A percentile compares a stretch with the other conserved stretches of the same genome.
phyloP scores from a whole-genome alignment of 2,113 vertebrate species.

The Gobiocypris rarus region DNA sequence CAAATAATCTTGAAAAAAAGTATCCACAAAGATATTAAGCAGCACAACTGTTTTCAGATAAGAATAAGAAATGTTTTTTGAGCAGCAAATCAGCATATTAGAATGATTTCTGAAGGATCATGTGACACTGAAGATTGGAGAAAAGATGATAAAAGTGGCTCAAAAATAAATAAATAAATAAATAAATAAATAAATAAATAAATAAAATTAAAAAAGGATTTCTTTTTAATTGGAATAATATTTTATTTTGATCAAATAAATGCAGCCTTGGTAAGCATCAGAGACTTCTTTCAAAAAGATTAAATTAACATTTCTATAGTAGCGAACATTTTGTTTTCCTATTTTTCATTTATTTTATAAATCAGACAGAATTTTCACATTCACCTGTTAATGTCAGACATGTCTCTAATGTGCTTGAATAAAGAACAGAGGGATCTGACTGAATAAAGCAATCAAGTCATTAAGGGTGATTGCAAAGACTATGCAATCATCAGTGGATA shows the following conservation, averaged over 20 bases:
- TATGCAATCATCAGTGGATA: conserved; percentile 36
- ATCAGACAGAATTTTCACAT: neutral
- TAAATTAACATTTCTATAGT: neutral
- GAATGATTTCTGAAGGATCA: neutral
- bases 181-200: no score
- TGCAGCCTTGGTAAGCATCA: neutral
- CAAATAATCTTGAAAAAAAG: no score
- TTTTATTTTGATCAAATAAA: neutral
- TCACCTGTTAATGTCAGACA: neutral
- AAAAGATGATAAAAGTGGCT: neutral
- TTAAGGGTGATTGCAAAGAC: conserved; percentile 18
- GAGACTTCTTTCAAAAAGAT: neutral
- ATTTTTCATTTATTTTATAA: neutral
- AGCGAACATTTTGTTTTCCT: neutral
- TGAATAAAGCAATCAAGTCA: conserved; percentile 34
- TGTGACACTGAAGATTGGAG: neutral
- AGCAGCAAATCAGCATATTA: neutral
- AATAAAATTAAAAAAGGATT: neutral
- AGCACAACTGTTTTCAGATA: no score
- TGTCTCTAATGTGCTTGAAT: conserved; percentile 22
- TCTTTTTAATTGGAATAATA: neutral
- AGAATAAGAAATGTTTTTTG: neutral
- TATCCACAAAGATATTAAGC: no score
- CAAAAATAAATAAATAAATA: no score
- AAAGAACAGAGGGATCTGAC: neutral